A percentile compares a stretch with the other conserved stretches of the same genome.
These are phyloP conservation scores for Scylla paramamosain DNA, from an alignment of 1,140 invertebrate species.

Conservation along the genomic window DNA sequence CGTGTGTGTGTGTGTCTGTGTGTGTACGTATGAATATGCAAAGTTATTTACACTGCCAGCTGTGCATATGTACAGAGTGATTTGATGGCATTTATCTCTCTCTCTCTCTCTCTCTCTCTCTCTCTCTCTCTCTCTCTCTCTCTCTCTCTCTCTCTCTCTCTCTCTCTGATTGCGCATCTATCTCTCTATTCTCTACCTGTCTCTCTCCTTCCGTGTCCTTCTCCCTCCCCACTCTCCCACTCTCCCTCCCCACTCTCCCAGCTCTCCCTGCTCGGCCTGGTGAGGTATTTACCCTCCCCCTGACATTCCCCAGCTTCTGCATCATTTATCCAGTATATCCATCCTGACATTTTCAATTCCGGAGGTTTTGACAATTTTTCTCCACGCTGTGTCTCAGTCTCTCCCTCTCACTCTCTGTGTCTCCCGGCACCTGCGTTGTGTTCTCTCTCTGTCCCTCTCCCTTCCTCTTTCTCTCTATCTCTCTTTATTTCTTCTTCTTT, in stretches of 20 bases:
- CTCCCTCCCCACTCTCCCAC: background rate
- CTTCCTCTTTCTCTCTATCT: too few species aligned
- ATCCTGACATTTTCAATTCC: slow-evolving; percentile 11
- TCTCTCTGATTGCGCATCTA: background rate
- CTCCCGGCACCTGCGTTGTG: background rate
- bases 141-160: slow-evolving; percentile 10
- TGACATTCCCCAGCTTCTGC: background rate
- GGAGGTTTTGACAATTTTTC: background rate
- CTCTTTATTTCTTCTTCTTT: background rate
- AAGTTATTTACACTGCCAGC: background rate
- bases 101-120: slow-evolving; percentile 3
- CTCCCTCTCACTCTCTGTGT: background rate
- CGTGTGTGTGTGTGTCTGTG: background rate
- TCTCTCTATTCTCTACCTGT: background rate
- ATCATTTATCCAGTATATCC: slow-evolving; percentile 14
- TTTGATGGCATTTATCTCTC: background rate
- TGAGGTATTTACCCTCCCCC: slow-evolving; percentile 1
- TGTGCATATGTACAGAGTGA: background rate
- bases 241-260: background rate
- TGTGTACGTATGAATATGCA: background rate
- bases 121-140: slow-evolving; percentile 10
- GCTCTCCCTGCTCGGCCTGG: background rate
- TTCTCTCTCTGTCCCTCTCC: background rate
- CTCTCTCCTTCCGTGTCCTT: background rate
- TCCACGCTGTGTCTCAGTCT: background rate